A percentile compares a stretch with the other conserved stretches of the same genome.
Conservation (phyloP, 2,113 vertebrate genomes). For the Clarias gariepinus region DNA sequence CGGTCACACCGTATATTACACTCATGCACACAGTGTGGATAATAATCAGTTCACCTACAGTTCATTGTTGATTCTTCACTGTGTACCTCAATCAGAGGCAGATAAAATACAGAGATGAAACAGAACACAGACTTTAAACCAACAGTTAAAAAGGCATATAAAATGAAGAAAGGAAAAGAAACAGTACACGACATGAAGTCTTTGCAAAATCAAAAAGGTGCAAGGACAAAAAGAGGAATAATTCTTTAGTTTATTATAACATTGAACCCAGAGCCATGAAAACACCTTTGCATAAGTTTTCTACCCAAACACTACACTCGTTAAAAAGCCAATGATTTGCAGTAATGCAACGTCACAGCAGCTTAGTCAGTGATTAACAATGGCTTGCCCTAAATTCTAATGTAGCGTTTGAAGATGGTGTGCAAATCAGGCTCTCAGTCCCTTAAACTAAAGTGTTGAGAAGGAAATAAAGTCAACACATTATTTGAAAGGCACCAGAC, state of each 20-base stretch:
- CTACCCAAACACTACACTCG: neutral
- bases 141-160: neutral
- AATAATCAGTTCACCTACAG: conserved; percentile 2
- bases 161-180: neutral
- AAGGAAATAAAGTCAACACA: conserved; percentile 38
- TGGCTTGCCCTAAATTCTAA: neutral
- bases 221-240: neutral
- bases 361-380: neutral
- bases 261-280: conserved; percentile 16
- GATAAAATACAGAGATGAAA: neutral
- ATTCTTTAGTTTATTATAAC: conserved; percentile 46
- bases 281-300: conserved; percentile 8
- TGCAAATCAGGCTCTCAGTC: conserved; percentile 1
- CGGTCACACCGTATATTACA: neutral
- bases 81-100: conserved; percentile 11
- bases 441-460: conserved; percentile 45
- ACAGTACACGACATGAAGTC: neutral
- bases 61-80: neutral
- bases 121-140: neutral
- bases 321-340: neutral
- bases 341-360: conserved; percentile 6
- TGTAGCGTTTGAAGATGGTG: conserved; percentile 1
- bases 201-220: neutral
- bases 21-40: conserved; percentile 5
- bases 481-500: conserved; percentile 49